phyloP scores from a whole-genome alignment of 2,113 vertebrate genomes.

The Sorex fumeus region DNA sequence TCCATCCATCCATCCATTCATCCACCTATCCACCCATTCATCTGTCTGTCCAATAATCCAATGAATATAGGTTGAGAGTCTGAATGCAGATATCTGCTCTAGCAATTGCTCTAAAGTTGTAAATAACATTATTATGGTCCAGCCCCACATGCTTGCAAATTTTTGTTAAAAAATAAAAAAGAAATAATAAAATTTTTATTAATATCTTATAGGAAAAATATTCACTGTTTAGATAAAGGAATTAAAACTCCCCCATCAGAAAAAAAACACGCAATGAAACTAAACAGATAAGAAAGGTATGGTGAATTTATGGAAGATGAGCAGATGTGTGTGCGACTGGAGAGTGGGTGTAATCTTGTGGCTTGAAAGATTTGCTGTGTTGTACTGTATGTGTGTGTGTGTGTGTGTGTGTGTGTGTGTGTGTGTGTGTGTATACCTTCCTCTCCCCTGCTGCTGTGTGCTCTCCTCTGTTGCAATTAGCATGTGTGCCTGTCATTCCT shows the following conservation, averaged over 20 bases:
- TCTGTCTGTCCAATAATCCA: neutral
- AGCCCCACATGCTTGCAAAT: neutral
- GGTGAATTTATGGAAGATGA: neutral
- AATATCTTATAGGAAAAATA: neutral
- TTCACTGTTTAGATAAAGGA: neutral
- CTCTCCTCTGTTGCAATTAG: neutral
- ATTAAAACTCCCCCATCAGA: neutral
- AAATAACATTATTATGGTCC: neutral
- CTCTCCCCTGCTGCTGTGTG: neutral
- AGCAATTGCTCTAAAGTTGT: neutral
- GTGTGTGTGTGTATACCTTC: neutral
- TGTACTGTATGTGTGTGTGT: neutral
- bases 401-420: too few species aligned
- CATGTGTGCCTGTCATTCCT: neutral
- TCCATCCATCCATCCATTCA: neutral
- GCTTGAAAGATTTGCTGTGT: neutral
- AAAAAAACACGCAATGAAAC: neutral
- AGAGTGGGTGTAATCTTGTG: neutral
- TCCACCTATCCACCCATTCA: neutral
- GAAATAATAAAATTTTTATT: neutral
- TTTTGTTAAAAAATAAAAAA: neutral
- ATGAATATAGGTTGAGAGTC: neutral
- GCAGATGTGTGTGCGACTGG: too few species aligned
- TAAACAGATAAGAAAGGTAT: neutral
- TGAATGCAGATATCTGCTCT: neutral